Conservation (phyloP, 2,113 vertebrate genomes). For the Hemichromis elongatus region DNA sequence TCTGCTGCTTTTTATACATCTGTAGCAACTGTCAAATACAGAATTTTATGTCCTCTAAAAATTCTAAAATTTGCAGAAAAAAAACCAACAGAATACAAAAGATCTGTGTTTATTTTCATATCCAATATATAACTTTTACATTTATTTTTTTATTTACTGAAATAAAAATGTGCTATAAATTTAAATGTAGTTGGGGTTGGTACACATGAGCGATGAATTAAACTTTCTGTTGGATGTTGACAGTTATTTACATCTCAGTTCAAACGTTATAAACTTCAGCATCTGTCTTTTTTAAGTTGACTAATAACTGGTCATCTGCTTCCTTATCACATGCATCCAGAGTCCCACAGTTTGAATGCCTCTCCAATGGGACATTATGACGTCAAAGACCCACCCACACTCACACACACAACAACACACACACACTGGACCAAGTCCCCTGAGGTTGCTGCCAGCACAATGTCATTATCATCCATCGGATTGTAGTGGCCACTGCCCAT, state of each 20-base stretch:
- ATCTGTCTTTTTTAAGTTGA: background rate
- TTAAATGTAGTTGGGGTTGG: background rate
- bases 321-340: conserved; percentile 25
- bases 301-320: conserved; percentile 2
- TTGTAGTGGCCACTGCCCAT: conserved; percentile 67
- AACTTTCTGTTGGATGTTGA: background rate
- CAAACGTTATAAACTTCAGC: background rate
- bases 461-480: conserved; percentile 74
- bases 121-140: background rate
- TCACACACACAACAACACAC: background rate
- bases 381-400: conserved; percentile 14
- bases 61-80: background rate
- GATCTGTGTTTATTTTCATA: background rate
- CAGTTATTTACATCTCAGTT: background rate
- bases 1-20: background rate
- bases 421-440: conserved; percentile 35
- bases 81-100: background rate
- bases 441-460: conserved; percentile 60
- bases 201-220: background rate
- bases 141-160: background rate
- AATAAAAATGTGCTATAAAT: background rate
- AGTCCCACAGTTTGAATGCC: background rate
- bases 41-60: background rate
- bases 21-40: background rate
- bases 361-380: conserved; percentile 48